Percentiles rank a stretch among this genome's conserved stretches.
phyloP scores from a whole-genome alignment of 2,888 invertebrate genomes.

The Lycophotia porphyrea region DNA sequence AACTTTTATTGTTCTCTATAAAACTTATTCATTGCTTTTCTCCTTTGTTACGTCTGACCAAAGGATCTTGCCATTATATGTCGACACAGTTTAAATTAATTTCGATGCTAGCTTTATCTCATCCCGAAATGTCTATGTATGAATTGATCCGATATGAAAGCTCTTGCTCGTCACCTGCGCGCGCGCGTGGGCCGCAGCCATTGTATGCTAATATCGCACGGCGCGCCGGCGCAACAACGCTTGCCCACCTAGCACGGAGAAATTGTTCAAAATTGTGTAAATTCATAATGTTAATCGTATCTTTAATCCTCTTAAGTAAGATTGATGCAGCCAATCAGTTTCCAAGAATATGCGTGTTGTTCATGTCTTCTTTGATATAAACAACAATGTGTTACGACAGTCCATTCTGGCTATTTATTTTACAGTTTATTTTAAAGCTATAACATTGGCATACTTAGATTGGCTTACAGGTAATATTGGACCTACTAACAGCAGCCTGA shows the following conservation, averaged over 20 bases:
- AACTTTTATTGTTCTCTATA: conserved; percentile 31
- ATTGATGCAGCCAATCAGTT: conserved; percentile 68
- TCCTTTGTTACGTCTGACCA: background rate
- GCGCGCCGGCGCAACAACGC: conserved; percentile 66
- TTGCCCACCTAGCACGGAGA: conserved; percentile 72
- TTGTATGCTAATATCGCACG: conserved; percentile 79
- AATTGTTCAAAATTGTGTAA: conserved; percentile 79
- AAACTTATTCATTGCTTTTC: conserved; percentile 10
- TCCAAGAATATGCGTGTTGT: conserved; percentile 38
- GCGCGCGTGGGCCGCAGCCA: conserved; percentile 77
- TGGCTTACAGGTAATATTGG: background rate
- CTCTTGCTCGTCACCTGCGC: conserved; percentile 84
- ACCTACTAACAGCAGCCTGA: background rate
- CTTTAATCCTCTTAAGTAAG: conserved; percentile 66
- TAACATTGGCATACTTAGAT: background rate
- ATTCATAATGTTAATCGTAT: conserved; percentile 69
- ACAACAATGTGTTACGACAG: conserved; percentile 7
- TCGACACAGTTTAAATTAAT: conserved; percentile 54
- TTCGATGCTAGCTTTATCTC: conserved; percentile 61
- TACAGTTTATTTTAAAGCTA: background rate
- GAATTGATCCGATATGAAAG: conserved; percentile 69
- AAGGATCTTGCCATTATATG: conserved; percentile 21
- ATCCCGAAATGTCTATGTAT: conserved; percentile 60
- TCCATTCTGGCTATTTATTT: conserved; percentile 21
- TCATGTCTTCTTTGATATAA: conserved; percentile 23